phyloP scores from a whole-genome alignment of 2,113 vertebrate species.

The Triplophysa siluroides region DNA sequence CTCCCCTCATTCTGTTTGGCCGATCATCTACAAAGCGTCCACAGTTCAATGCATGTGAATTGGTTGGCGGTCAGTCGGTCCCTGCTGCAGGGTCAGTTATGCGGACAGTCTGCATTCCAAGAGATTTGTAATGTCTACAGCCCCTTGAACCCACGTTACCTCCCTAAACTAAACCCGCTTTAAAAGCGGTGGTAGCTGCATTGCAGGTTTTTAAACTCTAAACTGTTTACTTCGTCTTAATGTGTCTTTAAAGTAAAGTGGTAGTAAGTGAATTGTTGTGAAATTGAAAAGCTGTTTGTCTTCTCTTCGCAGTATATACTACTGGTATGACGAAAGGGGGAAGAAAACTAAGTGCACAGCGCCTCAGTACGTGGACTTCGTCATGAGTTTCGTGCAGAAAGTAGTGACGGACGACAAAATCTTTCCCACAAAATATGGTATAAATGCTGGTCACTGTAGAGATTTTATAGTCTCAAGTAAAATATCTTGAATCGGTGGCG shows the following conservation, averaged over 20 bases:
- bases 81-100: constrained; percentile 52
- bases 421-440: constrained; percentile 98
- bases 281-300: background rate
- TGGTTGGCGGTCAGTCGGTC: constrained; percentile 56
- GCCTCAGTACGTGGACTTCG: constrained; percentile 97
- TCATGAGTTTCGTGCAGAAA: constrained; percentile 98
- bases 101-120: constrained; percentile 61
- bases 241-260: too few species aligned
- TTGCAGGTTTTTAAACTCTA: background rate
- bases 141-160: constrained; percentile 6
- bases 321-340: constrained; percentile 98
- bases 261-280: background rate
- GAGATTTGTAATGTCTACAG: constrained; percentile 60
- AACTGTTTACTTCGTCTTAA: background rate
- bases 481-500: background rate
- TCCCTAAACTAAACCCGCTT: constrained; percentile 10
- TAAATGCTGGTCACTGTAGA: background rate
- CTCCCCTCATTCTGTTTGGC: background rate
- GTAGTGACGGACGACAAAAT: constrained; percentile 97
- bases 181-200: background rate
- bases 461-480: background rate
- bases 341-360: constrained; percentile 99
- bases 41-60: background rate
- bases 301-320: constrained; percentile 85
- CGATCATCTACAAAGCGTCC: background rate